Evolutionary conservation across 2,888 invertebrate species (phyloP).

Genomic region (Orchesellides sinensis): DNA sequence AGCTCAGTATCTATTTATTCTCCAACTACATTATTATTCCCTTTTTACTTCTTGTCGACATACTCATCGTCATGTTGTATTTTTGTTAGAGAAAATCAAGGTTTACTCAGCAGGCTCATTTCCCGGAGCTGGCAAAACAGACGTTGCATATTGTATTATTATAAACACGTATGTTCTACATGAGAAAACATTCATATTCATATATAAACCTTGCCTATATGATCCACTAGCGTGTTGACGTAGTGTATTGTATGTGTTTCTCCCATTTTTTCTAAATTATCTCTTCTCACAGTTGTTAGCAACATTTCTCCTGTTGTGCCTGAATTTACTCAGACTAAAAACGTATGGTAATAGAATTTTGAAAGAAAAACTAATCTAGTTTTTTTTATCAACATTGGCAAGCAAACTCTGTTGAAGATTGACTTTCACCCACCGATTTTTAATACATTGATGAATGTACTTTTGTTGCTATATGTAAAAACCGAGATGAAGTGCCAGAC

Average conservation of each 20-base stretch:
- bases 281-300: constrained; percentile 12
- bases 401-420: constrained; percentile 19
- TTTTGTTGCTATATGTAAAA: too few relatives aligned
- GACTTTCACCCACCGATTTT: constrained; percentile 5
- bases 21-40: too few relatives aligned
- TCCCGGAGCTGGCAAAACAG: not conserved
- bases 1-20: too few relatives aligned
- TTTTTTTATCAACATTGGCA: not conserved
- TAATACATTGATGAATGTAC: too few relatives aligned
- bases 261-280: constrained; percentile 29
- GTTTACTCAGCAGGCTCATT: constrained; percentile 25
- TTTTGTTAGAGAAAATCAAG: constrained; percentile 29
- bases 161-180: not conserved
- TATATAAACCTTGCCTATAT: too few relatives aligned
- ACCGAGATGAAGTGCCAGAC: too few relatives aligned
- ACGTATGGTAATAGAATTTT: constrained; percentile 12
- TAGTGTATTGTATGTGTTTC: not conserved
- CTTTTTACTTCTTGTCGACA: constrained; percentile 17
- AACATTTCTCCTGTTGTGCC: not conserved
- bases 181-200: not conserved
- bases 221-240: too few relatives aligned
- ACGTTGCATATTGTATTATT: constrained; percentile 18
- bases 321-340: not conserved
- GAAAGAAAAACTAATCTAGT: constrained; percentile 17
- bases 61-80: constrained; percentile 11